A percentile compares a stretch with the other conserved stretches of the same genome.
Evolutionary conservation across 2,797 vertebrate species (phyloP).

Genomic region (Semotilus atromaculatus): DNA sequence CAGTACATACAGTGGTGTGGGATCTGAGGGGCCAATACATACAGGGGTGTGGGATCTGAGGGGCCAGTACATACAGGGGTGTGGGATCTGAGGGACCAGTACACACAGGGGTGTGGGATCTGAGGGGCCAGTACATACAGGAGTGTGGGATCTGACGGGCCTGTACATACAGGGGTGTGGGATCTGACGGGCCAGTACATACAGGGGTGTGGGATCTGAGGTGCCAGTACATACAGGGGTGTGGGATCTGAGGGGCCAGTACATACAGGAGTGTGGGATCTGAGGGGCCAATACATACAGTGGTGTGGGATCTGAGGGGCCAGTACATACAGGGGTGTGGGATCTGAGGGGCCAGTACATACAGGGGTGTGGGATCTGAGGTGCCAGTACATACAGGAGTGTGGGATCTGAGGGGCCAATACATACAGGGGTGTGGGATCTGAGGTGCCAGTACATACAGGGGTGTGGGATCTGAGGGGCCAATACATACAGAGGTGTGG

Average conservation of each 20-base stretch:
- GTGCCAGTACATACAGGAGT: constrained; percentile 34
- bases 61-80: constrained; percentile 35
- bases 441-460: constrained; percentile 34
- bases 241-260: constrained; percentile 10
- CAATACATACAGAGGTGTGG: constrained; percentile 40
- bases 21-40: constrained; percentile 1
- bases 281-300: constrained; percentile 34
- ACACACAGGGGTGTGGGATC: constrained; percentile 39
- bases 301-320: constrained; percentile 9
- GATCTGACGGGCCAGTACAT: neutral
- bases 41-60: constrained; percentile 35
- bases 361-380: constrained; percentile 35
- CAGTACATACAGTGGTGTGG: constrained; percentile 40
- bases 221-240: constrained; percentile 34
- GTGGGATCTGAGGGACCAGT: constrained; percentile 6
- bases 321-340: constrained; percentile 40
- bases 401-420: constrained; percentile 9
- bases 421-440: constrained; percentile 39
- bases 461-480: constrained; percentile 10
- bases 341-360: constrained; percentile 1
- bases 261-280: constrained; percentile 40
- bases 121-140: constrained; percentile 35
- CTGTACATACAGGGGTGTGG: constrained; percentile 40
- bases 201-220: constrained; percentile 35
- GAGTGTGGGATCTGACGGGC: constrained; percentile 8